Base-by-base conservation (phyloP, 2,113 vertebrate genomes). In the Sorex araneus region DNA sequence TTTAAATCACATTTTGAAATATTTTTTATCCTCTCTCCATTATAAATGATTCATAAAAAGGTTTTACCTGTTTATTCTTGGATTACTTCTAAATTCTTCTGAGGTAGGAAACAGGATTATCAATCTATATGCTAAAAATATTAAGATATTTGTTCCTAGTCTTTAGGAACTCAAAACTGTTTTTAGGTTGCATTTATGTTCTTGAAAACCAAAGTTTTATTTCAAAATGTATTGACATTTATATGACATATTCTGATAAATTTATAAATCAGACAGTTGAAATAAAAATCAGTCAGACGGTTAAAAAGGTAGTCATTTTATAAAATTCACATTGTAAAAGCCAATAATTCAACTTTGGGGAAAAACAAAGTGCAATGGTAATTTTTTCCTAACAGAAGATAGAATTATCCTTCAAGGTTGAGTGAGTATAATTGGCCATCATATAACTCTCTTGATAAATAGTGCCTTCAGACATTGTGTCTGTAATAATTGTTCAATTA, bases 381-480 rank as follows among this genome's bases (percentile, higher is more conserved):
- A 98, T 98, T 98, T 98, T 95, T 98, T 98, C 97, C 95, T 77
- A 96, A 98, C 96, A 96, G 90, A 97, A 97, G 97, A 97, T 95
- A 98, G 95, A 98, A 97, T 97, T 98, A 98, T 98, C 98, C 98
- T 98, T 98, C 98, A 98, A 98, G 98, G 97, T 95, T 98, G 97
- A 98, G 94, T 97, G 96, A 85, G 60, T 97, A 87, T 98, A 98
- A 98, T 98, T 98, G 97, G 96, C 95, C 97, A 97, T 98, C 97
- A 97, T 97, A 98, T 98, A 98, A 98, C 97, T 98, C 97, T 97
- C 97, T 97, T 98, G 98, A 98, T 92, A 98, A 98, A 98, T 98
- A 98, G 97, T 97, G 95, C 97, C 97, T 97, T 97, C 96, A 98
- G 98, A 97, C 96, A 97, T 71, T 94, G 87, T 97, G 96, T 96